phyloP scores from a whole-genome alignment of 2,113 vertebrate genomes.

The Phrynocephalus versicolor region DNA sequence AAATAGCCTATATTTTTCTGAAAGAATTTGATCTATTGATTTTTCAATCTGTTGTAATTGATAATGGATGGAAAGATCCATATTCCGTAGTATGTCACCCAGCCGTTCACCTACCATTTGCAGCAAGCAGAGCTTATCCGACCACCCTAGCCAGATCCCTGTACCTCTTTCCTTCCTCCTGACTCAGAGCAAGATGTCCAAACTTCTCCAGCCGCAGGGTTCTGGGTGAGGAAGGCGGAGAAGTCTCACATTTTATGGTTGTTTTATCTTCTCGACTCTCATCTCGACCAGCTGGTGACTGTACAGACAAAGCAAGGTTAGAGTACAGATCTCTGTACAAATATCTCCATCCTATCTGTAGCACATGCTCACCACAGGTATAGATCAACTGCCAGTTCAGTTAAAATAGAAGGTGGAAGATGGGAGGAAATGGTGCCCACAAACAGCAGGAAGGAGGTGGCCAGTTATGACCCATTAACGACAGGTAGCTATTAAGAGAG shows the following conservation, averaged over 20 bases:
- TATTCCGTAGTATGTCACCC: background rate
- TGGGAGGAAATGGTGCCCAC: background rate
- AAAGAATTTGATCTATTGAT: background rate
- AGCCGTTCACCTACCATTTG: background rate
- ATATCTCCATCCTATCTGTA: background rate
- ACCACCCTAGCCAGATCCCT: background rate
- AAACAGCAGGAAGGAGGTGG: background rate
- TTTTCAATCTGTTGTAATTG: background rate
- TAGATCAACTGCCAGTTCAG: constrained; percentile 1
- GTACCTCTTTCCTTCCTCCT: constrained; percentile 91
- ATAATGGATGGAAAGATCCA: background rate
- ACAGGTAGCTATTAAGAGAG: background rate
- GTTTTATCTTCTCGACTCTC: constrained; percentile 94
- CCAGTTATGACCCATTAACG: background rate
- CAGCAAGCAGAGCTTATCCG: background rate
- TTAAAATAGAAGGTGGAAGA: constrained; percentile 15
- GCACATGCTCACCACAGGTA: background rate
- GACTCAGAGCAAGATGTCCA: constrained; percentile 87
- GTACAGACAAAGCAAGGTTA: constrained; percentile 67
- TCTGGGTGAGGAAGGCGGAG: constrained; percentile 92
- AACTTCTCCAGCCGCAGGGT: constrained; percentile 89
- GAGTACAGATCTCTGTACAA: constrained; percentile 48
- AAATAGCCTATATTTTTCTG: no score
- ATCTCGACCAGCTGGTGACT: constrained; percentile 89
- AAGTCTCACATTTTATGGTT: constrained; percentile 97